These are phyloP conservation scores for Hydra vulgaris DNA, from an alignment of 30 jellyfish, hydroid and myxozoan species.

Conservation along the genomic window DNA sequence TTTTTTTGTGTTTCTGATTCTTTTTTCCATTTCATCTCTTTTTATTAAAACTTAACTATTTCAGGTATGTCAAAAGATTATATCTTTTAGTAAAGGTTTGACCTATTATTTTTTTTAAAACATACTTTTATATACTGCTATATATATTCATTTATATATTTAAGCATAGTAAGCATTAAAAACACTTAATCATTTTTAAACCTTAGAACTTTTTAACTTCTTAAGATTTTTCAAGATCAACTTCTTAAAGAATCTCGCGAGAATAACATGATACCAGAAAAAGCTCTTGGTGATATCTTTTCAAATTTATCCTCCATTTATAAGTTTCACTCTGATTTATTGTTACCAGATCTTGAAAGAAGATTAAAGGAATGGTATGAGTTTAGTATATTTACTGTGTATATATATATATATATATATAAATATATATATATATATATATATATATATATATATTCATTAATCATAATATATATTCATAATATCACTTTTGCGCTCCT, in stretches of 20 bases:
- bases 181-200: neutral
- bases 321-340: conserved; percentile 65
- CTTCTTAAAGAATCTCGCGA: conserved; percentile 73
- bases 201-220: too few relatives aligned
- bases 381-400: neutral
- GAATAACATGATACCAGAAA: conserved; percentile 58
- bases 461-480: too few relatives aligned
- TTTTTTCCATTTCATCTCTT: too few relatives aligned
- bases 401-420: neutral
- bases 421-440: too few relatives aligned
- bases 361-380: conserved; percentile 74
- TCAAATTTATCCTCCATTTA: conserved; percentile 75
- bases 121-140: too few relatives aligned
- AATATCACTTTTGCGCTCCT: too few relatives aligned
- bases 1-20: too few relatives aligned
- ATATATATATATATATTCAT: too few relatives aligned
- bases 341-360: conserved; percentile 82
- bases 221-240: conserved; percentile 54
- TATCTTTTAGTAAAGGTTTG: conserved; percentile 60
- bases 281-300: conserved; percentile 74
- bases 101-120: neutral
- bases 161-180: too few relatives aligned
- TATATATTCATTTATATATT: too few relatives aligned
- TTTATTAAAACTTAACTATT: too few relatives aligned
- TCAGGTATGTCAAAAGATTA: conserved; percentile 78